These are phyloP conservation scores for Asbolus verrucosus DNA, from an alignment of 1,140 invertebrate species.

Conservation along the genomic window DNA sequence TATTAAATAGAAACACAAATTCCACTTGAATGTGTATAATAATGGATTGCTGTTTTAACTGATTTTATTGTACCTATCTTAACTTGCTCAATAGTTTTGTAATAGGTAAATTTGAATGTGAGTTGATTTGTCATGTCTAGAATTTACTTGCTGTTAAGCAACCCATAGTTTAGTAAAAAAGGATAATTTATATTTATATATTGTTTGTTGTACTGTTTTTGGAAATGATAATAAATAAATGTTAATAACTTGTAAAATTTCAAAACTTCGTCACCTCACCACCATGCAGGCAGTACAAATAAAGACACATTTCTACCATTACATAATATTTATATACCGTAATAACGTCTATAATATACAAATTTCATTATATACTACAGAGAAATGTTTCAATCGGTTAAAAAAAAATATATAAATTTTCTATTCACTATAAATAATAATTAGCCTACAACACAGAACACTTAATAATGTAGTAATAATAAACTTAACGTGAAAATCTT, in stretches of 20 bases:
- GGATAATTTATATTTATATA: slow-evolving; percentile 34
- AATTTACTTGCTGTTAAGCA: background rate
- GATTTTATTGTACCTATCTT: too few species aligned
- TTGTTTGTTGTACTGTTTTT: slow-evolving; percentile 28
- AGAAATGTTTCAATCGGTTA: slow-evolving; percentile 17
- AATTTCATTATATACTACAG: slow-evolving; percentile 34
- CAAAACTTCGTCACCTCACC: too few species aligned
- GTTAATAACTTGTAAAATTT: slow-evolving; percentile 9
- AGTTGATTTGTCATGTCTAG: slow-evolving; percentile 3
- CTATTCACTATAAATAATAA: slow-evolving; percentile 35
- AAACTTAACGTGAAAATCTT: slow-evolving; percentile 20
- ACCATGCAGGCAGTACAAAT: too few species aligned
- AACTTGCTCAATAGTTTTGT: too few species aligned
- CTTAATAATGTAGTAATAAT: slow-evolving; percentile 22
- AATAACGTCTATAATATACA: slow-evolving; percentile 36
- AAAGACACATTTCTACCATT: slow-evolving; percentile 14
- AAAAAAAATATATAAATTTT: slow-evolving; percentile 35
- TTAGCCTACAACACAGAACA: slow-evolving; percentile 37
- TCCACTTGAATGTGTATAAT: too few species aligned
- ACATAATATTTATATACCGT: slow-evolving; percentile 33
- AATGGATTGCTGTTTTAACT: slow-evolving; percentile 7
- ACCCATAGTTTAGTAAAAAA: slow-evolving; percentile 13
- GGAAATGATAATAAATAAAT: slow-evolving; percentile 12
- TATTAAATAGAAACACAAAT: too few species aligned
- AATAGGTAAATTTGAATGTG: slow-evolving; percentile 18